These are phyloP conservation scores for Amblyraja radiata DNA, from an alignment of 2,797 vertebrate species.

Conservation along the genomic window DNA sequence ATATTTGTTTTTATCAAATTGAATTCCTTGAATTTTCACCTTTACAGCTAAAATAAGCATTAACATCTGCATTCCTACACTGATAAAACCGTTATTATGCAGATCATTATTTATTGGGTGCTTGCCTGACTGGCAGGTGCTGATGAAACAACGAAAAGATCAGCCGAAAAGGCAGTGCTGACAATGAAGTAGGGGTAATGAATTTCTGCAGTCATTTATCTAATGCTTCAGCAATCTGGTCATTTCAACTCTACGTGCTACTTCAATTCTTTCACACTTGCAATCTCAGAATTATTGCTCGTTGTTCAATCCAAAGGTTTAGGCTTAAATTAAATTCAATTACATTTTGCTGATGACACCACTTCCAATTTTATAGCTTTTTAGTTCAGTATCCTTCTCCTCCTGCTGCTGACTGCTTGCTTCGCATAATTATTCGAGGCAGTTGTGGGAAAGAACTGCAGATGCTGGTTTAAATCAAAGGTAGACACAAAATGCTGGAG, in stretches of 20 bases:
- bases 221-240: constrained; percentile 1
- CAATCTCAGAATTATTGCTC: not conserved
- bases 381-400: not conserved
- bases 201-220: constrained; percentile 15
- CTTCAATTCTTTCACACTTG: not conserved
- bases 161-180: not conserved
- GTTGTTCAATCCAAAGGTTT: not conserved
- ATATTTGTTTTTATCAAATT: not conserved
- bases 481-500: too few species aligned
- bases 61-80: not conserved
- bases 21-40: not conserved
- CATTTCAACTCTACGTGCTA: not conserved
- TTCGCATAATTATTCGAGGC: not conserved
- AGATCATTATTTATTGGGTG: not conserved
- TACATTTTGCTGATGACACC: not conserved
- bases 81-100: not conserved
- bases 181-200: not conserved
- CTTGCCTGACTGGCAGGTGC: not conserved
- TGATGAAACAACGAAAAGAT: not conserved
- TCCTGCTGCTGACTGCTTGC: not conserved
- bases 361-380: not conserved
- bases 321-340: not conserved
- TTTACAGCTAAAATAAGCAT: not conserved
- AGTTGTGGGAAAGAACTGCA: too few species aligned
- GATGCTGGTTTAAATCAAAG: too few species aligned